A percentile compares a stretch with the other conserved stretches of the same genome.
Conservation (phyloP, 2,888 invertebrate genomes). For the Seira ritae region DNA sequence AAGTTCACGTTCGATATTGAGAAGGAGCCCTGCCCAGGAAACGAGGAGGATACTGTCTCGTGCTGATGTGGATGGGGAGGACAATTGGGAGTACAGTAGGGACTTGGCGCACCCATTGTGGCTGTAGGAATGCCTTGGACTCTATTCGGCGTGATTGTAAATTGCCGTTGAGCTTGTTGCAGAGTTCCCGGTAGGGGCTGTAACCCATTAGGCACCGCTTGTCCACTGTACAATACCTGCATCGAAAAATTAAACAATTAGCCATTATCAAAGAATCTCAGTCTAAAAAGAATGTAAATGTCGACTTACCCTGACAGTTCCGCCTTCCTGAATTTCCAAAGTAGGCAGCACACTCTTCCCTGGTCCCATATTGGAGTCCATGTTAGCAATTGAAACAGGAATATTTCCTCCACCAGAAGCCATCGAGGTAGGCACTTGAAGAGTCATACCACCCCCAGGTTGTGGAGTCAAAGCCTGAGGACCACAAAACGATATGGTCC, state of each 20-base stretch:
- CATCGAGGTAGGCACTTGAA: slow-evolving; percentile 42
- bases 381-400: neutral
- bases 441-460: slow-evolving; percentile 38
- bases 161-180: slow-evolving; percentile 55
- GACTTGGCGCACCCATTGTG: slow-evolving; percentile 13
- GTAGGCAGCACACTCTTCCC: slow-evolving; percentile 60
- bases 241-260: slow-evolving; percentile 1
- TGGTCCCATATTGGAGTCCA: slow-evolving; percentile 26
- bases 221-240: slow-evolving; percentile 72
- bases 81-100: slow-evolving; percentile 58
- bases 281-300: too few species aligned
- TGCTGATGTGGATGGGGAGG: slow-evolving; percentile 62
- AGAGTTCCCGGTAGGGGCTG: slow-evolving; percentile 57
- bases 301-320: slow-evolving; percentile 65
- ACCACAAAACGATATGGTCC: slow-evolving; percentile 45
- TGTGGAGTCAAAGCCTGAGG: slow-evolving; percentile 50
- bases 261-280: neutral
- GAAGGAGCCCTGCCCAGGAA: slow-evolving; percentile 50
- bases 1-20: slow-evolving; percentile 53
- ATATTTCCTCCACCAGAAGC: slow-evolving; percentile 28
- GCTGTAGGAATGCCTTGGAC: slow-evolving; percentile 21
- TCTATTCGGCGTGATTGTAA: slow-evolving; percentile 62
- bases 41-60: slow-evolving; percentile 29
- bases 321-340: slow-evolving; percentile 69
- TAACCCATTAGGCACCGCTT: slow-evolving; percentile 56